These are phyloP conservation scores for Hydractinia symbiolongicarpus DNA, from an alignment of 30 jellyfish, hydroid and myxozoan genomes.

Conservation along the genomic window DNA sequence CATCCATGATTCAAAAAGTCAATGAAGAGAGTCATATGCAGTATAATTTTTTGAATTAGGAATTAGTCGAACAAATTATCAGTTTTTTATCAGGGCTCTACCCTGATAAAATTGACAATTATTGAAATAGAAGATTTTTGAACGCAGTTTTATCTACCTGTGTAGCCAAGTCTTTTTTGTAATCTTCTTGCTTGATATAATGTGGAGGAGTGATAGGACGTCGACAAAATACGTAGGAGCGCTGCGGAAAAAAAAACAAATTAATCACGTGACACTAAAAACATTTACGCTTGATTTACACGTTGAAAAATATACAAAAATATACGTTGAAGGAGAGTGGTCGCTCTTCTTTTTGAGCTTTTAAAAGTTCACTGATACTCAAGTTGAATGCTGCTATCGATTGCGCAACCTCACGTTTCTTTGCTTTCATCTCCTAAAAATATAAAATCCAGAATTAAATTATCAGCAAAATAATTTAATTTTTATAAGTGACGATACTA, in stretches of 20 bases:
- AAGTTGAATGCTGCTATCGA: constrained; percentile 84
- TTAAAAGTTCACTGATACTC: constrained; percentile 69
- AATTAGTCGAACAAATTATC: too few relatives aligned
- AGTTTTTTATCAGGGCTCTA: too few relatives aligned
- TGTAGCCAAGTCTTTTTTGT: constrained; percentile 52
- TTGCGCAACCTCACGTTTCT: constrained; percentile 57
- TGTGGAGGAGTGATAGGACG: constrained; percentile 87
- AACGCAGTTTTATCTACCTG: constrained; percentile 44
- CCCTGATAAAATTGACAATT: not conserved
- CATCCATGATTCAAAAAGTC: too few relatives aligned
- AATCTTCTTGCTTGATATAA: constrained; percentile 60
- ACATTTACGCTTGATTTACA: not conserved
- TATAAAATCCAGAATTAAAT: not conserved
- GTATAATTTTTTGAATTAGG: too few relatives aligned
- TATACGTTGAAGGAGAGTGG: constrained; percentile 71
- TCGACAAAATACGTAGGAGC: constrained; percentile 73
- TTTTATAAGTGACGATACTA: too few relatives aligned
- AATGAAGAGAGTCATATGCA: too few relatives aligned
- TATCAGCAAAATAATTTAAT: too few relatives aligned
- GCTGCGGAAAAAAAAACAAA: constrained; percentile 30
- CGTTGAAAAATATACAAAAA: not conserved
- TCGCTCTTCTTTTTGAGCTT: constrained; percentile 42
- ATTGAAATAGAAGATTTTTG: not conserved
- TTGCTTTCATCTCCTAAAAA: constrained; percentile 37
- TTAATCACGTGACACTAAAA: not conserved